Percentiles rank a stretch among this genome's conserved stretches.
Conservation (phyloP, 2,888 invertebrate genomes). For the Ochropleura plecta region DNA sequence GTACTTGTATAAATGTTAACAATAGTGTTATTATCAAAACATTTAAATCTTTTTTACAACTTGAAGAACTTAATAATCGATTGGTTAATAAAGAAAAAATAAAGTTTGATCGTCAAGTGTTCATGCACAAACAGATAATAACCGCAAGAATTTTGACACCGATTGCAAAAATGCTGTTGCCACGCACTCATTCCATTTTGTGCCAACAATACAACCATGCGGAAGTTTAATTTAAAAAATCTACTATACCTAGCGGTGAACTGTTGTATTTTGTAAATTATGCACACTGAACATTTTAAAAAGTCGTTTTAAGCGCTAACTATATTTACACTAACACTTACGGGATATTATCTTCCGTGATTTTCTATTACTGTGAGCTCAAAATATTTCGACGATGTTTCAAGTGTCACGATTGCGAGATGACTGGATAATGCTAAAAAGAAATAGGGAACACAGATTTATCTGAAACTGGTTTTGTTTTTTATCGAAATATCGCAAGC, state of each 20-base stretch:
- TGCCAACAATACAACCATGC: constrained; percentile 21
- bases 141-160: constrained; percentile 28
- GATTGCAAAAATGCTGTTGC: constrained; percentile 43
- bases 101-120: no score
- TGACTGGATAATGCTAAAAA: no score
- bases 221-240: constrained; percentile 40
- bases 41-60: constrained; percentile 24
- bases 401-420: no score
- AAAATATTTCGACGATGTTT: no score
- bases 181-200: constrained; percentile 33
- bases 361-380: no score
- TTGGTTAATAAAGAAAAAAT: no score
- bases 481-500: no score
- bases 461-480: no score
- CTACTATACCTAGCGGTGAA: constrained; percentile 33
- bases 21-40: constrained; percentile 12
- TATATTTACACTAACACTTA: no score
- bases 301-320: no score
- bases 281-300: background rate
- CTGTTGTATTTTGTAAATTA: constrained; percentile 39
- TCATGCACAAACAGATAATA: background rate
- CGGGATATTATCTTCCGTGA: no score
- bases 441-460: no score
- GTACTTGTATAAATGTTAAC: constrained; percentile 17
- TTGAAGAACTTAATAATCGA: background rate